Evolutionary conservation across 2,888 invertebrate species (phyloP).

Genomic region (Acrobasis repandana): DNA sequence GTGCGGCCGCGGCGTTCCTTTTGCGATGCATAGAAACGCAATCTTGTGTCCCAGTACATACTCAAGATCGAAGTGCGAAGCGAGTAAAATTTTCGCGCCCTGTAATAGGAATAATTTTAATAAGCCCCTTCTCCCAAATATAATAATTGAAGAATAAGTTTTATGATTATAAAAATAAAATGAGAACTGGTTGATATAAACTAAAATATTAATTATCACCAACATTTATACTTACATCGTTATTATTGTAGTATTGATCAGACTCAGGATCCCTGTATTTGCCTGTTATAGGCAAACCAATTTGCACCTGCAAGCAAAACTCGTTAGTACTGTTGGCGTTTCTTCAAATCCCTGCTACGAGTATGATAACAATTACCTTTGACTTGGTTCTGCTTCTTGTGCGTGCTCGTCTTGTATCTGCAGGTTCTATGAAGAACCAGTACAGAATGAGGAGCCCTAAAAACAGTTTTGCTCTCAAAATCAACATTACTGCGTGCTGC

Average conservation of each 20-base stretch:
- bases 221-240: slow-evolving; percentile 85
- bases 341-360: not conserved
- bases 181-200: too few species aligned
- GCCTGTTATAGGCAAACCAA: slow-evolving; percentile 93
- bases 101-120: slow-evolving; percentile 51
- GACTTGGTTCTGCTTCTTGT: slow-evolving; percentile 89
- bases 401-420: slow-evolving; percentile 86
- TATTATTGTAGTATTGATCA: slow-evolving; percentile 95
- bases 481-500: slow-evolving; percentile 45
- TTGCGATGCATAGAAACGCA: slow-evolving; percentile 95
- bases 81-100: slow-evolving; percentile 94
- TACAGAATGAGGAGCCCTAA: slow-evolving; percentile 49
- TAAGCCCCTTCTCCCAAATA: not conserved
- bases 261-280: slow-evolving; percentile 95
- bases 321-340: not conserved
- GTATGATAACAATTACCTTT: slow-evolving; percentile 72
- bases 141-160: not conserved
- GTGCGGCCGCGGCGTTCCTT: slow-evolving; percentile 94
- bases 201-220: too few species aligned
- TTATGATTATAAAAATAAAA: not conserved
- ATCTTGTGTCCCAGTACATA: slow-evolving; percentile 97
- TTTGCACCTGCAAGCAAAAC: slow-evolving; percentile 85
- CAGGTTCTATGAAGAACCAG: slow-evolving; percentile 50
- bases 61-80: slow-evolving; percentile 96
- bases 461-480: slow-evolving; percentile 47